These are phyloP conservation scores for Luscinia megarhynchos DNA, from an alignment of 2,797 vertebrate genomes.

Conservation along the genomic window DNA sequence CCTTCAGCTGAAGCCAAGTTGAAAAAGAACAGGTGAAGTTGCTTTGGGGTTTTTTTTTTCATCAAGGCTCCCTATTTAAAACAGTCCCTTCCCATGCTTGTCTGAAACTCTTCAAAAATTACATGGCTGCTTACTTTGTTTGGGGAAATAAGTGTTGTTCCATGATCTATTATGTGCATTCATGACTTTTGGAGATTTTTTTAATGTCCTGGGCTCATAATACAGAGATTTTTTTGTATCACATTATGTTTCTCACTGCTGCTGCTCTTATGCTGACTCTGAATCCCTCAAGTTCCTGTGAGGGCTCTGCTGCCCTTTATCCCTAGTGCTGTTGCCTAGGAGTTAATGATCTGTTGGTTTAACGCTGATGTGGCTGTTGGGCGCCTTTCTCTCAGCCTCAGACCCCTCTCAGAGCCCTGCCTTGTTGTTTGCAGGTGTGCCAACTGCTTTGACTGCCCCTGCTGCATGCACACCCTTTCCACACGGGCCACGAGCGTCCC, in stretches of 20 bases:
- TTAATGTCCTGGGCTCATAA: neutral
- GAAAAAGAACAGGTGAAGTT: constrained; percentile 94
- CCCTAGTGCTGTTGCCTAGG: neutral
- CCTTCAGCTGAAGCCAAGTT: constrained; percentile 98
- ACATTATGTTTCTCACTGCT: neutral
- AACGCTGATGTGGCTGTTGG: neutral
- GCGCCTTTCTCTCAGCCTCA: neutral
- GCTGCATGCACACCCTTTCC: constrained; percentile 98
- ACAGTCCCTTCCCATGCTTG: accelerated
- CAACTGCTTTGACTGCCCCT: constrained; percentile 98
- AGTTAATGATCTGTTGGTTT: neutral
- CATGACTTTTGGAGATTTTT: neutral
- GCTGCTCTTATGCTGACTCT: neutral
- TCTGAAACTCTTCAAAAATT: neutral
- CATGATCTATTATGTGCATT: neutral
- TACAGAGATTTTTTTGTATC: neutral
- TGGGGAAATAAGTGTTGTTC: neutral
- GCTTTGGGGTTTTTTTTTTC: neutral
- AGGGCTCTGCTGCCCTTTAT: neutral
- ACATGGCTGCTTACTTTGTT: neutral
- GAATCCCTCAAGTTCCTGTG: neutral
- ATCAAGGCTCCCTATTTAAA: neutral
- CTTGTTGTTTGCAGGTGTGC: constrained; percentile 85
- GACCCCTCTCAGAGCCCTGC: neutral
- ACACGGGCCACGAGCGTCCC: constrained; percentile 97